These are phyloP conservation scores for Chloebia gouldiae DNA, from an alignment of 2,113 vertebrate genomes.

Conservation along the genomic window DNA sequence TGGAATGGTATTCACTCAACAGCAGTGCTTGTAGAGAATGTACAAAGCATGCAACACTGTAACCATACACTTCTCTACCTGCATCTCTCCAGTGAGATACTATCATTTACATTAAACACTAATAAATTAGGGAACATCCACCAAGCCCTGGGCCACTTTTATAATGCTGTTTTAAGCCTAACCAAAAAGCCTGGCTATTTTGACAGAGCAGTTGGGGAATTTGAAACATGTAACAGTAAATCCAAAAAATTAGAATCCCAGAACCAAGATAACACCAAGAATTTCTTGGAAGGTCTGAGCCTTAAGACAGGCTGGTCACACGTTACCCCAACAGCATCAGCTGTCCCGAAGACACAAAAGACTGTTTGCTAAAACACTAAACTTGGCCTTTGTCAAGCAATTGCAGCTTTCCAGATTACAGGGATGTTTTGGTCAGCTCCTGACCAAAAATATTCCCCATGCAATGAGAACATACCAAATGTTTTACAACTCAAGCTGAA, in stretches of 20 bases:
- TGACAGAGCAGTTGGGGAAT: not conserved
- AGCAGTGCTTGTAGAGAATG: not conserved
- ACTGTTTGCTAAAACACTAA: not conserved
- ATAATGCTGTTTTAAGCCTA: not conserved
- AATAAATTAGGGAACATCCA: not conserved
- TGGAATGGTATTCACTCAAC: not conserved
- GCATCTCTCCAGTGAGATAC: not conserved
- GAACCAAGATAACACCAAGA: not conserved
- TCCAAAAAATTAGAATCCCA: not conserved
- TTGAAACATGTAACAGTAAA: fast-evolving
- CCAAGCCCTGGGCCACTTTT: not conserved
- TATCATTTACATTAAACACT: not conserved
- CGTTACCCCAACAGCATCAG: not conserved
- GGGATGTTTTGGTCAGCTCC: not conserved
- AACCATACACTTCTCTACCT: not conserved
- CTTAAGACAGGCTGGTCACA: not conserved
- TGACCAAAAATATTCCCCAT: not conserved
- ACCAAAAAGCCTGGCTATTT: not conserved
- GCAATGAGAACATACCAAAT: fast-evolving
- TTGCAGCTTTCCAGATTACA: not conserved
- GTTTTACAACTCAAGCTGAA: not conserved
- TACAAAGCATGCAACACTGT: not conserved
- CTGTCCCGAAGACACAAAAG: not conserved
- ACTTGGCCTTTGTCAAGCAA: not conserved
- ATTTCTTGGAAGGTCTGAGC: not conserved